phyloP scores from a whole-genome alignment of 2,888 invertebrate species.

The Nebria salina region DNA sequence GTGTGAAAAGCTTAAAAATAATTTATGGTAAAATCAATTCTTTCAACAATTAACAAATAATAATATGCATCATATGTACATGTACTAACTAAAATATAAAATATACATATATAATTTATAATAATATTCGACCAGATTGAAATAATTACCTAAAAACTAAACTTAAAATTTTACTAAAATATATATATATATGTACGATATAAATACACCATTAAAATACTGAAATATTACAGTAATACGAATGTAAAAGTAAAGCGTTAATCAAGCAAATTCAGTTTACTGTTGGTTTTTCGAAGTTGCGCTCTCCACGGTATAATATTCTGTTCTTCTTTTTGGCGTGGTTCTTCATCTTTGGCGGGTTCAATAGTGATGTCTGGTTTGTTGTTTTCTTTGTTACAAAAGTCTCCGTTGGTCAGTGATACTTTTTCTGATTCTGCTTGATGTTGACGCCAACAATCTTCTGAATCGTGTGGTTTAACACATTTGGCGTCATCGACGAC shows the following conservation, averaged over 20 bases:
- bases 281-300: constrained; percentile 88
- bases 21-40: constrained; percentile 29
- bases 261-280: constrained; percentile 85
- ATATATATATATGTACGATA: constrained; percentile 19
- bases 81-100: constrained; percentile 24
- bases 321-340: constrained; percentile 70
- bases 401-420: constrained; percentile 50
- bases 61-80: constrained; percentile 34
- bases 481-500: constrained; percentile 70
- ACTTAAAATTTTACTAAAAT: constrained; percentile 6
- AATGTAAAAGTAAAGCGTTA: constrained; percentile 52
- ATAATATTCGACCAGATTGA: constrained; percentile 38
- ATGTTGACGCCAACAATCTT: constrained; percentile 59
- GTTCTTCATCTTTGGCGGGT: constrained; percentile 57
- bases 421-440: constrained; percentile 55
- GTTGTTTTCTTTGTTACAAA: constrained; percentile 60
- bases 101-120: constrained; percentile 43
- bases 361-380: constrained; percentile 49
- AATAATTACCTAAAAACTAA: constrained; percentile 27
- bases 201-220: constrained; percentile 31
- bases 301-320: constrained; percentile 89
- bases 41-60: constrained; percentile 35
- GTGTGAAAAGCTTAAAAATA: not conserved
- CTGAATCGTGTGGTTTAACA: constrained; percentile 59
- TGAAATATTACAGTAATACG: constrained; percentile 6